Percentiles rank a stretch among this genome's conserved stretches.
These are phyloP conservation scores for Collichthys lucidus DNA, from an alignment of 2,113 vertebrate species.

Conservation along the genomic window DNA sequence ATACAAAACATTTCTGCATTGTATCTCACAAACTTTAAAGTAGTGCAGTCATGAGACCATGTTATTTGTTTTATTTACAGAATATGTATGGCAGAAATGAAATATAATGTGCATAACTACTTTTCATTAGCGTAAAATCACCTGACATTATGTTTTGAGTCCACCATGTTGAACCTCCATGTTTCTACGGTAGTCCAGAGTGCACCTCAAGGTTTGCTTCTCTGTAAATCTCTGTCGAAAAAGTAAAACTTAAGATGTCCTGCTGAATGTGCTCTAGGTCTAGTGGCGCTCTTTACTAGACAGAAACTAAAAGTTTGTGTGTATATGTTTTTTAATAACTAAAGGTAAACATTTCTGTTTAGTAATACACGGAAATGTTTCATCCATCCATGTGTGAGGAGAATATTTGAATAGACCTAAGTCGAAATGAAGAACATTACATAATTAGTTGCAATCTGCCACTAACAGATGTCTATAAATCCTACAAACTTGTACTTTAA, in stretches of 20 bases:
- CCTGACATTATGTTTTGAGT: no score
- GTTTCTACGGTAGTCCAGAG: no score
- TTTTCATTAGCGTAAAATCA: no score
- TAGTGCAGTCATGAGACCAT: background rate
- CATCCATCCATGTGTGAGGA: background rate
- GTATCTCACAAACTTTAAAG: background rate
- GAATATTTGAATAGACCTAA: constrained; percentile 21
- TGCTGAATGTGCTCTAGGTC: constrained; percentile 2
- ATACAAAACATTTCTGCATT: background rate
- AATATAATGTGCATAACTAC: no score
- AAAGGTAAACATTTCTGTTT: no score
- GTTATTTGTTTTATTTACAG: no score
- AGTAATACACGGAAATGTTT: background rate
- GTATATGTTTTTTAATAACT: constrained; percentile 5
- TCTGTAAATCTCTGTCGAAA: no score
- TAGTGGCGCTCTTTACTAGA: background rate
- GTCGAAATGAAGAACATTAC: constrained; percentile 27
- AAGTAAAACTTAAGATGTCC: background rate
- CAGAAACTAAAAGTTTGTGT: background rate
- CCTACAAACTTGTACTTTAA: no score
- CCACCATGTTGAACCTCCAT: no score
- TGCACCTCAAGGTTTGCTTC: no score
- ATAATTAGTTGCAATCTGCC: constrained; percentile 8
- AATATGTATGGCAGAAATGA: no score
- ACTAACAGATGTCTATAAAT: no score